Evolutionary conservation across 2,797 vertebrate species (phyloP).

Genomic region (Hydrocynus forskahlii): DNA sequence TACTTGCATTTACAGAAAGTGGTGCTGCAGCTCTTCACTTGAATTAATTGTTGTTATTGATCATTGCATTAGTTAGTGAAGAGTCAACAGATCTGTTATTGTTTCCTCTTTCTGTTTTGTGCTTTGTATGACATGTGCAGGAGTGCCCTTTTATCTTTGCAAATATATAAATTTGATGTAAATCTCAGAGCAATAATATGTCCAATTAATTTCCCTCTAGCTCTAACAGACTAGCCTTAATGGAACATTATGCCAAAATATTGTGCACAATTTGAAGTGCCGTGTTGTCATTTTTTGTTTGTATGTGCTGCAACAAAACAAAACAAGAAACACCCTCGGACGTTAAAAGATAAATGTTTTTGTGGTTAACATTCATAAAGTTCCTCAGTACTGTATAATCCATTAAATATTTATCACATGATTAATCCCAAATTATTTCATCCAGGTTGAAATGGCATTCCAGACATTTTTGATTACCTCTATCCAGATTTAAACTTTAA

Average conservation of each 20-base stretch:
- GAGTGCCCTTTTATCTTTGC: background rate
- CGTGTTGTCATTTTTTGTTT: background rate
- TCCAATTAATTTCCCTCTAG: background rate
- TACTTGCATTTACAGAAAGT: background rate
- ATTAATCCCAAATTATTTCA: conserved; percentile 69
- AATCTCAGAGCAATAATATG: background rate
- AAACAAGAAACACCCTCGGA: too few relatives aligned
- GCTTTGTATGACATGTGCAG: background rate
- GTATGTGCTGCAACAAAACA: too few relatives aligned
- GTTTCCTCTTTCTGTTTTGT: background rate
- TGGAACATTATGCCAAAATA: background rate
- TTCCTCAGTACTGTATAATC: conserved; percentile 53
- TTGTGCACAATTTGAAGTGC: background rate
- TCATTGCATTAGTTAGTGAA: background rate
- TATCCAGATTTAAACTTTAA: conserved; percentile 58
- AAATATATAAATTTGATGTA: background rate
- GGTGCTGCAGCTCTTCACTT: background rate
- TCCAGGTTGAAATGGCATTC: conserved; percentile 69
- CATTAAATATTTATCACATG: conserved; percentile 68
- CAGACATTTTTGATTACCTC: conserved; percentile 68
- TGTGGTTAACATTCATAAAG: background rate
- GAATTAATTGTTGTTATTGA: background rate
- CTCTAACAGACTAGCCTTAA: background rate
- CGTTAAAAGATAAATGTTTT: background rate
- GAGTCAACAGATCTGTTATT: too few relatives aligned